These are phyloP conservation scores for Perccottus glenii DNA, from an alignment of 2,113 vertebrate genomes.

Conservation along the genomic window DNA sequence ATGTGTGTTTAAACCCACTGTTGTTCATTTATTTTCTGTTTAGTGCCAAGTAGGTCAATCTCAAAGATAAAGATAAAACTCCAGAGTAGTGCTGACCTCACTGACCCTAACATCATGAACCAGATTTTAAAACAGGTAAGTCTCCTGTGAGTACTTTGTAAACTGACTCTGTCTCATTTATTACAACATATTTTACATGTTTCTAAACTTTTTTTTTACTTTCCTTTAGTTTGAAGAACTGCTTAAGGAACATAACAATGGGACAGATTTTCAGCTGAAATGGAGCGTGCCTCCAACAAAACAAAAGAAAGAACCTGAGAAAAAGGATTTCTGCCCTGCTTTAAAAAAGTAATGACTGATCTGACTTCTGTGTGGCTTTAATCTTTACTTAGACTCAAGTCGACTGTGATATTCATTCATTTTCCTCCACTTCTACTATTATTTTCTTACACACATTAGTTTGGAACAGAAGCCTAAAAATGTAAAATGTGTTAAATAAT, in stretches of 20 bases:
- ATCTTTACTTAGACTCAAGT: no score
- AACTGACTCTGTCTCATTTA: not conserved
- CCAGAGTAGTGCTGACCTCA: not conserved
- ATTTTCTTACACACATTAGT: no score
- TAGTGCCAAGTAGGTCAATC: not conserved
- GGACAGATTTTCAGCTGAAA: not conserved
- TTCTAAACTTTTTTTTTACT: not conserved
- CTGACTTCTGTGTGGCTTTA: no score
- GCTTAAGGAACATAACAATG: not conserved
- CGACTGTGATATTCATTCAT: no score
- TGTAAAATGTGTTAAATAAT: no score
- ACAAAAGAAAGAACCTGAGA: no score
- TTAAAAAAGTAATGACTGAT: no score
- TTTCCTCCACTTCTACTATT: no score
- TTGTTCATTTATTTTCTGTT: not conserved
- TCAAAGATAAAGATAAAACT: not conserved
- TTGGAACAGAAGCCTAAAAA: no score
- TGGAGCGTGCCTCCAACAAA: not conserved
- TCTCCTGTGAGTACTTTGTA: not conserved
- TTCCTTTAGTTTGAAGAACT: not conserved
- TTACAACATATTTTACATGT: not conserved
- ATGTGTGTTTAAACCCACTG: not conserved
- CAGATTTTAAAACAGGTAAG: not conserved
- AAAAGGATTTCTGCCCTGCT: not conserved
- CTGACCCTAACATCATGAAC: not conserved